Base-by-base conservation (phyloP, 2,113 vertebrate genomes). In the Lagopus leucura region DNA sequence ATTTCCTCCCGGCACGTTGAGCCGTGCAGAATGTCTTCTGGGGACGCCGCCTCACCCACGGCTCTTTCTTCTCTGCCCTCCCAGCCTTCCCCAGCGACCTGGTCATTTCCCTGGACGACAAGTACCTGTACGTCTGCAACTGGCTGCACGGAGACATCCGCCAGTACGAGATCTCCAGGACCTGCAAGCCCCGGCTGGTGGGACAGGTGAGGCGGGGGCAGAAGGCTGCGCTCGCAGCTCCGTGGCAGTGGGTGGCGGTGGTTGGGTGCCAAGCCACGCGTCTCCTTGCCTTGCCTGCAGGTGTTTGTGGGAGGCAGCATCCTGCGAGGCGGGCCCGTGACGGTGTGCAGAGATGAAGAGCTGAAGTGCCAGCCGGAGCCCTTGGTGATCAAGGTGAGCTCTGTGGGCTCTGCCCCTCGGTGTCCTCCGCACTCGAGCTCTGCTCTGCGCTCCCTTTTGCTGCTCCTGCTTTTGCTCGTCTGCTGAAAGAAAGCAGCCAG, bases 141-240 rank as follows among this genome's bases (percentile, higher is more conserved):
- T 99, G 99, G 99, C 58, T 98, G 52, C 99, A 99, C 0, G 99
- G 99, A 28, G 99, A 99, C 95, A 93, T 99, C 94, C 98, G 99
- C 24, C 99, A 99, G 90, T 99, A 99, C 45, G 99, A 99, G 95
- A 98, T 99, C 94, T 98, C 98, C 4, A 96, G 98, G 95, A 96
- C 86, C 15, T 96, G 90, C 83, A 97, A 97, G 57, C 99, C 99
- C 4, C 96, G 88, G 69, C 92, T 99, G 90, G 97, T 98, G 5
- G 99, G 99, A 34, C 99, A 99, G 99, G 94, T 95, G 21, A 83
- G 75, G 64, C 71, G 2, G 66, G 69, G 20, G 55, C 58, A 13
- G 63, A 2, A 7, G 58, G 50, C 98, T 99, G 42, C 12, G 0
- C 19, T 2, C n/a, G 3, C 4, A 63, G 7, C 6, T 5, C 47